Percentiles rank a stretch among this genome's conserved stretches.
phyloP scores from a whole-genome alignment of 2,113 vertebrate species.

The Nothocercus nigrocapillus region DNA sequence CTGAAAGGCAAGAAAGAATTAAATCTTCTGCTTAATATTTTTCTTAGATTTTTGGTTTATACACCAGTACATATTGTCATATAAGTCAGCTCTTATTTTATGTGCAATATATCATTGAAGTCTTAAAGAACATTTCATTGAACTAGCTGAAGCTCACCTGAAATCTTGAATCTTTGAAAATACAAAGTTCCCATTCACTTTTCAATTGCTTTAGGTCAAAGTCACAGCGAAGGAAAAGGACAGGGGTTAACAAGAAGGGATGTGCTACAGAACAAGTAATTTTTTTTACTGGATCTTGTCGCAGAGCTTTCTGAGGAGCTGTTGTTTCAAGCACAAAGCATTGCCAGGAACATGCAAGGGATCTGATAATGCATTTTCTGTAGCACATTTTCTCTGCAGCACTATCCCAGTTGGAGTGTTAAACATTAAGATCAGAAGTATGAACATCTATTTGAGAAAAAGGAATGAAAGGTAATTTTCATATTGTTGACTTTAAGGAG shows the following conservation, averaged over 20 bases:
- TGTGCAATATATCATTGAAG: not conserved
- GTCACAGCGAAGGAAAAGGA: not conserved
- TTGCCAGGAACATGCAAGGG: constrained; percentile 8
- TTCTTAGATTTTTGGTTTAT: not conserved
- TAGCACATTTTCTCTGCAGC: constrained; percentile 31
- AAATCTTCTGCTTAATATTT: not conserved
- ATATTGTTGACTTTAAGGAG: not conserved
- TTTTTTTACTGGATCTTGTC: constrained; percentile 9
- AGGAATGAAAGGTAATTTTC: not conserved
- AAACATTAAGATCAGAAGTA: not conserved
- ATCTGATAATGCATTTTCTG: not conserved
- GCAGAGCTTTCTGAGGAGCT: not conserved
- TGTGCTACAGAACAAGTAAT: not conserved
- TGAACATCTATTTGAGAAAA: not conserved
- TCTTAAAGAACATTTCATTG: not conserved
- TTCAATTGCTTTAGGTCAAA: constrained; percentile 15
- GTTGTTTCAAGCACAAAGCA: constrained; percentile 51
- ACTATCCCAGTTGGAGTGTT: not conserved
- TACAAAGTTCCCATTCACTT: not conserved
- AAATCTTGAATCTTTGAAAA: not conserved
- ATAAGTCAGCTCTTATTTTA: not conserved
- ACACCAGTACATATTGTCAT: not conserved
- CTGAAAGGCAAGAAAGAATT: not conserved
- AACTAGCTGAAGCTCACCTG: not conserved
- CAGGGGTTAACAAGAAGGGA: constrained; percentile 37